Evolutionary conservation across 1,140 invertebrate species (phyloP).

Genomic region (Pararge aegeria): DNA sequence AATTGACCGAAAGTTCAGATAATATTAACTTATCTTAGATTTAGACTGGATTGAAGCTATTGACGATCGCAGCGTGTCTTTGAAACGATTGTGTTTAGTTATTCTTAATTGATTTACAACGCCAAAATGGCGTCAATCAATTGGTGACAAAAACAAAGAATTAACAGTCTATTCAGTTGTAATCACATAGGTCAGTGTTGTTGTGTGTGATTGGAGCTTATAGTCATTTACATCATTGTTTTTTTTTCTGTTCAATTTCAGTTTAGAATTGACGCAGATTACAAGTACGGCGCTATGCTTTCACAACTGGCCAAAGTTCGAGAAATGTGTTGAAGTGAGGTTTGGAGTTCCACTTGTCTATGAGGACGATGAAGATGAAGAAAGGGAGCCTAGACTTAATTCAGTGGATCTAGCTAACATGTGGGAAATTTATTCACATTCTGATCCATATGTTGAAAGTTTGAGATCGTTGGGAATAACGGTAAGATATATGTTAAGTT

Average conservation of each 20-base stretch:
- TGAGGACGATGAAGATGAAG: slow-evolving; percentile 35
- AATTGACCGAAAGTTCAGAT: too few relatives aligned
- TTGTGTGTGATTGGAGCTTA: too few relatives aligned
- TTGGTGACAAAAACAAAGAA: too few relatives aligned
- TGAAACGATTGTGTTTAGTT: too few relatives aligned
- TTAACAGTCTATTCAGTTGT: too few relatives aligned
- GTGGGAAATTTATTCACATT: slow-evolving; percentile 51
- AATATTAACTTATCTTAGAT: too few relatives aligned
- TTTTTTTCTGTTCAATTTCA: slow-evolving; percentile 45
- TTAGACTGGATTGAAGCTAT: too few relatives aligned
- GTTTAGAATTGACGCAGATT: slow-evolving; percentile 52
- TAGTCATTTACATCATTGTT: too few relatives aligned
- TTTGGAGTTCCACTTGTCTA: slow-evolving; percentile 57
- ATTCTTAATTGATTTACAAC: too few relatives aligned
- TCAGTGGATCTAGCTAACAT: slow-evolving; percentile 50
- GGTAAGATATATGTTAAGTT: slow-evolving; percentile 28
- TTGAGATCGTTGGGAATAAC: slow-evolving; percentile 46
- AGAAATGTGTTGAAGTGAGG: slow-evolving; percentile 50
- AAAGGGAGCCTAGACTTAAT: slow-evolving; percentile 36
- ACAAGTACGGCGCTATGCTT: slow-evolving; percentile 46
- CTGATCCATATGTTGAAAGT: slow-evolving; percentile 41
- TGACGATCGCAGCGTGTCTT: too few relatives aligned
- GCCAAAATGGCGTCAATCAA: too few relatives aligned
- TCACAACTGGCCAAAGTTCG: slow-evolving; percentile 61
- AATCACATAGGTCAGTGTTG: too few relatives aligned